These are phyloP conservation scores for Chrysodeixis includens DNA, from an alignment of 2,888 invertebrate species.

Conservation along the genomic window DNA sequence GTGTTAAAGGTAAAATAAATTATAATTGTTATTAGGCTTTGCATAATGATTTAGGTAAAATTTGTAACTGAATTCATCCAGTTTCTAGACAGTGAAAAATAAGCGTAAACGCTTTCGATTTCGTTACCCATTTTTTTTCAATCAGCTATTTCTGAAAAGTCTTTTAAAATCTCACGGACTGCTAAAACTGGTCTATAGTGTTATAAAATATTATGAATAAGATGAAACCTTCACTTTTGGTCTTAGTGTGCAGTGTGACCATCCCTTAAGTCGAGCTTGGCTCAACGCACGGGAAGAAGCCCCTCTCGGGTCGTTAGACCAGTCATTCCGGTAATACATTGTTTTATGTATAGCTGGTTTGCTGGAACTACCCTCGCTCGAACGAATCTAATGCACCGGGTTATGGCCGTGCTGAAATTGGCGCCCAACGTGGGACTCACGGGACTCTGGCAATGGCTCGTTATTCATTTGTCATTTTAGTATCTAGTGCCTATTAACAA, in stretches of 20 bases:
- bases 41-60: too few species aligned
- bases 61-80: too few species aligned
- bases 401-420: constrained; percentile 28
- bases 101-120: too few species aligned
- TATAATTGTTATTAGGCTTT: too few species aligned
- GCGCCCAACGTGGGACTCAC: constrained; percentile 34
- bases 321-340: constrained; percentile 45
- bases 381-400: constrained; percentile 27
- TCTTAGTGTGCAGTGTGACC: constrained; percentile 41
- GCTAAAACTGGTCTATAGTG: too few species aligned
- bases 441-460: background rate
- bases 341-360: constrained; percentile 34
- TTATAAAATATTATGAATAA: too few species aligned
- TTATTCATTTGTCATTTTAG: background rate
- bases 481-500: background rate
- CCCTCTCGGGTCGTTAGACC: constrained; percentile 46
- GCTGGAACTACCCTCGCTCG: constrained; percentile 28
- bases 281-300: constrained; percentile 39
- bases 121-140: too few species aligned
- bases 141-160: too few species aligned
- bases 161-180: too few species aligned
- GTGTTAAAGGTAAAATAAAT: too few species aligned
- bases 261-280: constrained; percentile 24
- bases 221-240: constrained; percentile 1
- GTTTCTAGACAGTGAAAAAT: too few species aligned